phyloP scores from a whole-genome alignment of 1,140 invertebrate genomes.

The Manduca sexta region DNA sequence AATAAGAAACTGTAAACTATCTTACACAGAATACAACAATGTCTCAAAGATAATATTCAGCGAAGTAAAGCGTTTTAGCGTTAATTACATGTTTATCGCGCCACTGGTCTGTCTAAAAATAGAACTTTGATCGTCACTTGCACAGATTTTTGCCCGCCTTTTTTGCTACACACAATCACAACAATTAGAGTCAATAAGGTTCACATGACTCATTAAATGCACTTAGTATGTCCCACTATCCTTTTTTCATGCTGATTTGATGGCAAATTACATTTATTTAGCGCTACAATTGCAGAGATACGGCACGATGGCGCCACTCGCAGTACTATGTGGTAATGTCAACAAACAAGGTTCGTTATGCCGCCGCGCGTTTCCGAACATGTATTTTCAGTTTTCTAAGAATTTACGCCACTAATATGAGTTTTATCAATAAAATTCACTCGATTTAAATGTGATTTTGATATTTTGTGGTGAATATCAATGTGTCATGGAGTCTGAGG shows the following conservation, averaged over 20 bases:
- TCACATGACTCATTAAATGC: conserved; percentile 28
- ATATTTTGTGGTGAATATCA: not conserved
- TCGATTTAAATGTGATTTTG: not conserved
- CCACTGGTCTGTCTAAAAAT: conserved; percentile 58
- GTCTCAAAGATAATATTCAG: too few relatives aligned
- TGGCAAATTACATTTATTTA: conserved; percentile 39
- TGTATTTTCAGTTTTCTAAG: not conserved
- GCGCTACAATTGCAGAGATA: conserved; percentile 37
- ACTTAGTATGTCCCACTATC: conserved; percentile 36
- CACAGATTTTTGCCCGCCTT: conserved; percentile 65
- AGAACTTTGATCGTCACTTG: conserved; percentile 53
- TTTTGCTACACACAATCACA: conserved; percentile 53
- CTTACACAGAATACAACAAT: too few relatives aligned
- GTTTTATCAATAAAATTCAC: not conserved
- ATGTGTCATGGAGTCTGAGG: too few relatives aligned
- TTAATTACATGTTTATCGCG: conserved; percentile 39
- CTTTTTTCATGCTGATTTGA: conserved; percentile 28
- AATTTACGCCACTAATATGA: not conserved
- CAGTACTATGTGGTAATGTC: conserved; percentile 63
- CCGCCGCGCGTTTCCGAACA: conserved; percentile 14
- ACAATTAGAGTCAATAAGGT: conserved; percentile 26
- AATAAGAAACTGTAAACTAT: conserved; percentile 8
- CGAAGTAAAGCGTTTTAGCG: conserved; percentile 7
- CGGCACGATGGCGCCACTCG: conserved; percentile 47
- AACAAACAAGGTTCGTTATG: conserved; percentile 58